phyloP scores from a whole-genome alignment of 2,113 vertebrate genomes.

The Sarotherodon lohbergeri region DNA sequence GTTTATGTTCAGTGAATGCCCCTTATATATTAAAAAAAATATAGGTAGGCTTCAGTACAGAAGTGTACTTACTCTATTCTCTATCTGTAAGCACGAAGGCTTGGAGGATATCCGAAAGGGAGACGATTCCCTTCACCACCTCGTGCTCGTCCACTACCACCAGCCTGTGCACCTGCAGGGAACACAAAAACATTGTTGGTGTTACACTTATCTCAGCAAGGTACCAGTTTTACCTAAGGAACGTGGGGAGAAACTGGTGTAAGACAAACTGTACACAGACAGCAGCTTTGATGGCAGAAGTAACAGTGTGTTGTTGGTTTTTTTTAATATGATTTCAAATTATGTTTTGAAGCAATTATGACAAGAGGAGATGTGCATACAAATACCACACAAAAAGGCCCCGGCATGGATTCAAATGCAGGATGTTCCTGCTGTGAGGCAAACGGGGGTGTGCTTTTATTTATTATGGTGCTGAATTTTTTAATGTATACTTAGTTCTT shows the following conservation, averaged over 20 bases:
- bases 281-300: background rate
- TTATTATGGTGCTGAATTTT: background rate
- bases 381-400: background rate
- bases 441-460: background rate
- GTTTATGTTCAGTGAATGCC: background rate
- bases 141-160: slow-evolving; percentile 92
- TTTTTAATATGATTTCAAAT: background rate
- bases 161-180: slow-evolving; percentile 86
- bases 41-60: background rate
- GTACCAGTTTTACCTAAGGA: background rate
- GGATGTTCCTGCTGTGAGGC: background rate
- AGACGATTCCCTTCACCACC: slow-evolving; percentile 93
- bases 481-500: background rate
- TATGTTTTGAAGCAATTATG: background rate
- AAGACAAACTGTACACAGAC: background rate
- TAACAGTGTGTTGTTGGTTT: background rate
- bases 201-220: background rate
- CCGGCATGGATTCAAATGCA: background rate
- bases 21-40: background rate
- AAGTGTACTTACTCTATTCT: slow-evolving; percentile 35
- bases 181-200: background rate
- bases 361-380: background rate
- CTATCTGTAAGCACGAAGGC: slow-evolving; percentile 84
- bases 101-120: slow-evolving; percentile 94
- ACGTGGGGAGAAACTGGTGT: background rate